A percentile compares a stretch with the other conserved stretches of the same genome.
phyloP scores from a whole-genome alignment of 1,140 invertebrate species.

The Hypothenemus hampei region DNA sequence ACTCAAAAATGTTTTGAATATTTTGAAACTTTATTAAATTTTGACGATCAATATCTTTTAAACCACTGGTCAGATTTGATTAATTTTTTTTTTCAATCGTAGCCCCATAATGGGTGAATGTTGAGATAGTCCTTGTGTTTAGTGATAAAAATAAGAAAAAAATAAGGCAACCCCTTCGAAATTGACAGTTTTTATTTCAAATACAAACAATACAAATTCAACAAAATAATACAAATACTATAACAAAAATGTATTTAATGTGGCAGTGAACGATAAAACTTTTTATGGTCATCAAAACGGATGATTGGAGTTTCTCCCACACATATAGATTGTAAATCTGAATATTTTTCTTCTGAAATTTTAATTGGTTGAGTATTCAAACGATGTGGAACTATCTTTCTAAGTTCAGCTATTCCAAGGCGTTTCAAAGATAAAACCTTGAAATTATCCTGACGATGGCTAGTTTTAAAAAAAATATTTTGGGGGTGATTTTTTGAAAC shows the following conservation, averaged over 20 bases:
- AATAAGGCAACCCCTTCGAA: neutral
- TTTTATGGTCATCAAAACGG: neutral
- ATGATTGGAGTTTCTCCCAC: neutral
- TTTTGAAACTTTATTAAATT: too few species aligned
- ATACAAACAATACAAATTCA: neutral
- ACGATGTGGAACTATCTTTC: neutral
- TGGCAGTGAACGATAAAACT: neutral
- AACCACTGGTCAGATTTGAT: neutral
- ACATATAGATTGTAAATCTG: neutral
- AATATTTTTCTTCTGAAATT: neutral
- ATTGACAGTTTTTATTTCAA: neutral
- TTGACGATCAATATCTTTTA: too few species aligned
- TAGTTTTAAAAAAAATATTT: neutral
- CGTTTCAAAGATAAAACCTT: neutral
- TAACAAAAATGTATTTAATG: neutral
- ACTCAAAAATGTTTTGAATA: too few species aligned
- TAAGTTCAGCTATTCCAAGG: neutral
- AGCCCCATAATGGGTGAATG: too few species aligned
- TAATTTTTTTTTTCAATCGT: neutral
- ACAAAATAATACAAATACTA: neutral
- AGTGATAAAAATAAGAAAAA: neutral
- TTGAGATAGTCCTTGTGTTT: neutral
- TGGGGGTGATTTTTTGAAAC: neutral
- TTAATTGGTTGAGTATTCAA: neutral
- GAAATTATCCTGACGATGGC: neutral